A percentile compares a stretch with the other conserved stretches of the same genome.
These are phyloP conservation scores for Temnothorax longispinosus DNA, from an alignment of 1,140 invertebrate genomes.

Conservation along the genomic window DNA sequence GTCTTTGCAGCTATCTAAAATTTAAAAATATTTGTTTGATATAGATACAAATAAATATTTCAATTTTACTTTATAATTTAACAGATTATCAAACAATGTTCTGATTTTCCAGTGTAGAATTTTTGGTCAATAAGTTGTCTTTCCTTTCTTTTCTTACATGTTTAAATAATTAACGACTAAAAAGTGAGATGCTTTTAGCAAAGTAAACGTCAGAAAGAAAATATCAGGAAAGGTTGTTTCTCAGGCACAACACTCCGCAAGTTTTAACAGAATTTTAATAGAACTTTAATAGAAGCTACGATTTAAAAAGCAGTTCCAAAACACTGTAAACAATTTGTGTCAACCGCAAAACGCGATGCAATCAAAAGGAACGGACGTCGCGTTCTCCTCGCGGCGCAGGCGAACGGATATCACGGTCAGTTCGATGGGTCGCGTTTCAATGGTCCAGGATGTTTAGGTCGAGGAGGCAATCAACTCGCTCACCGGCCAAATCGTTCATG, in stretches of 20 bases:
- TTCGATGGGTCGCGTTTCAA: not conserved
- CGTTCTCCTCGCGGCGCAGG: not conserved
- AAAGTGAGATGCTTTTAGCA: not conserved
- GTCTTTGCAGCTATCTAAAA: not conserved
- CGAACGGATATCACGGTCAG: not conserved
- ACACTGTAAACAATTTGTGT: not conserved
- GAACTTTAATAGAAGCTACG: not conserved
- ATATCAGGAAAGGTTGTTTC: not conserved
- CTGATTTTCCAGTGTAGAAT: not conserved
- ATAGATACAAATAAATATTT: too few species aligned
- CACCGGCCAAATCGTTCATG: slow-evolving; percentile 90
- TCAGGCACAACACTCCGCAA: not conserved
- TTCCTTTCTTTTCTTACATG: not conserved
- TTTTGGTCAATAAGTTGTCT: not conserved
- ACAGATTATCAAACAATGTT: not conserved
- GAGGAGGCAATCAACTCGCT: slow-evolving; percentile 12
- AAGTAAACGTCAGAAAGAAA: not conserved
- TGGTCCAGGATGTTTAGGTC: not conserved
- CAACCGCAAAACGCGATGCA: not conserved
- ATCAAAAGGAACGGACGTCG: not conserved
- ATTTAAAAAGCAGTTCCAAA: not conserved
- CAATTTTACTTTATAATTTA: not conserved
- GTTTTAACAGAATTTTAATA: not conserved
- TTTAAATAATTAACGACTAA: not conserved
- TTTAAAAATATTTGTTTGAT: not conserved